Evolutionary conservation across 2,888 invertebrate species (phyloP).

Genomic region (Drosophila paracracens): DNA sequence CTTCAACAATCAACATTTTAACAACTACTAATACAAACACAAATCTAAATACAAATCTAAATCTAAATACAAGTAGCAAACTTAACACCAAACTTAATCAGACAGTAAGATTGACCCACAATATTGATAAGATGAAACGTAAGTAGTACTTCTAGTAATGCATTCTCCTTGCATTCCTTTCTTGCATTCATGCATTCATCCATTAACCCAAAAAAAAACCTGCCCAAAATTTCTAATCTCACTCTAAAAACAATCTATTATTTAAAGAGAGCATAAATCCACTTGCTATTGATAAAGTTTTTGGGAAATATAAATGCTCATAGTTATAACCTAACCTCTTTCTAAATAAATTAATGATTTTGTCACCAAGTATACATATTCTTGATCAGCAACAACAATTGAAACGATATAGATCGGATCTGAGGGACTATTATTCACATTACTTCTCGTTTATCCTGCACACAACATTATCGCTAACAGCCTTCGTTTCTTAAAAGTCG

Average conservation of each 20-base stretch:
- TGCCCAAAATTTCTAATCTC: not conserved
- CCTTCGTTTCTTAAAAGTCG: not conserved
- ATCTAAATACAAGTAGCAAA: constrained; percentile 72
- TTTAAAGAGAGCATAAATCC: not conserved
- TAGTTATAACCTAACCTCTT: not conserved
- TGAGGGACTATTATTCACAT: not conserved
- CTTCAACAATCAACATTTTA: constrained; percentile 18
- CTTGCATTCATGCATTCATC: not conserved
- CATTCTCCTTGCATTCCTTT: constrained; percentile 2
- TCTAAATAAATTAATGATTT: not conserved
- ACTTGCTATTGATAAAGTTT: not conserved
- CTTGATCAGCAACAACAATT: not conserved
- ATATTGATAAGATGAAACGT: constrained; percentile 59
- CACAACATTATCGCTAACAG: not conserved
- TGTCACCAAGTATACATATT: not conserved
- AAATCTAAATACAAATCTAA: constrained; percentile 57
- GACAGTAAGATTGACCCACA: constrained; percentile 48
- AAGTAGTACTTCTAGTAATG: constrained; percentile 57
- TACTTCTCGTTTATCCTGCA: not conserved
- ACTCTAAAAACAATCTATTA: not conserved
- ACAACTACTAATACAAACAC: constrained; percentile 26
- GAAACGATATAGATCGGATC: not conserved
- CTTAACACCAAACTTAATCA: constrained; percentile 57
- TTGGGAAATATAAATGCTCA: not conserved
- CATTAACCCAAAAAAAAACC: not conserved